Conservation (phyloP, 1,140 invertebrate species). For the Aethina tumida region DNA sequence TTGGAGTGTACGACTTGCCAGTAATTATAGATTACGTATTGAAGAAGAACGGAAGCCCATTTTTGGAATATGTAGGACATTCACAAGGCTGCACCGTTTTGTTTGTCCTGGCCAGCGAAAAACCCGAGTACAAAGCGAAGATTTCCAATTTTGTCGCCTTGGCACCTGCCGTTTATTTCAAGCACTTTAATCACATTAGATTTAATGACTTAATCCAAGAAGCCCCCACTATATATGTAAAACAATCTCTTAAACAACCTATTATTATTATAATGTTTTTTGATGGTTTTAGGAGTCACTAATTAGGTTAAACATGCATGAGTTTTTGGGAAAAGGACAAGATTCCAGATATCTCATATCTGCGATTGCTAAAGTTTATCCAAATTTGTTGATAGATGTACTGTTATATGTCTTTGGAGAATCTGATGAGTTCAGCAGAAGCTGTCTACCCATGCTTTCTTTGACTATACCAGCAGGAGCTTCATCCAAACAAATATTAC, state of each 20-base stretch:
- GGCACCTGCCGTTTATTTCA: conserved; percentile 12
- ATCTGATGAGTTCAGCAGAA: no score
- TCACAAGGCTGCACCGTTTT: conserved; percentile 48
- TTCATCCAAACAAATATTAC: conserved; percentile 63
- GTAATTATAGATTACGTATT: conserved; percentile 47
- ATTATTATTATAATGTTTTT: neutral
- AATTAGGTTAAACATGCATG: conserved; percentile 62
- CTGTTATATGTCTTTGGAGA: no score
- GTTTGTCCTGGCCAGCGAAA: conserved; percentile 51
- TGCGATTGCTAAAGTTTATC: no score
- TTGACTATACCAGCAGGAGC: conserved; percentile 78
- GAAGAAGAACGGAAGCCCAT: conserved; percentile 4
- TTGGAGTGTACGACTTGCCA: conserved; percentile 46
- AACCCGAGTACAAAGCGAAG: conserved; percentile 49
- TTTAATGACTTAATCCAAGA: conserved; percentile 1
- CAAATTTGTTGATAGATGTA: no score
- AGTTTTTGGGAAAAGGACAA: no score
- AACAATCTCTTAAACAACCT: neutral
- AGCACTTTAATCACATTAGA: conserved; percentile 8
- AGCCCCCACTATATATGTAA: conserved; percentile 1
- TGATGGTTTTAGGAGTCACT: conserved; percentile 27
- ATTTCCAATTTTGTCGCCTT: conserved; percentile 24
- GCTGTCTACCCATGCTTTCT: no score
- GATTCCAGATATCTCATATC: no score
- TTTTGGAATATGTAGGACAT: conserved; percentile 17